Percentiles rank a stretch among this genome's conserved stretches.
Conservation (phyloP, 2,113 vertebrate species). For the Montifringilla adamsi region DNA sequence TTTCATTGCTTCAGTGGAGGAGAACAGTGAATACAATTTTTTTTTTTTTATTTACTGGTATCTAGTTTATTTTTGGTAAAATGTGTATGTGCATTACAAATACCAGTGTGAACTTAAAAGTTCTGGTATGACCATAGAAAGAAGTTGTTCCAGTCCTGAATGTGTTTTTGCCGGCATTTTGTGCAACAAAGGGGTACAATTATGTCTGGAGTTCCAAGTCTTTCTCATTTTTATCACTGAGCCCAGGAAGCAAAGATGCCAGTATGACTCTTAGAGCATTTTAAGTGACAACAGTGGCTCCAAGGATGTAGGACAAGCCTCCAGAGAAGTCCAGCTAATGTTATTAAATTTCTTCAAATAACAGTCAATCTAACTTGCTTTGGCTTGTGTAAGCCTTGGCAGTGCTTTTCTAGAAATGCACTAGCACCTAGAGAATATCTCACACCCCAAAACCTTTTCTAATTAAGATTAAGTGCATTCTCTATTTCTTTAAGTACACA, state of each 20-base stretch:
- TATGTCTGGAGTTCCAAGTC: neutral
- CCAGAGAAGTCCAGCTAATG: neutral
- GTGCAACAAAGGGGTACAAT: neutral
- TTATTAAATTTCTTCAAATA: neutral
- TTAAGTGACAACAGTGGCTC: neutral
- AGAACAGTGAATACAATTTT: neutral
- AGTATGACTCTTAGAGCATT: neutral
- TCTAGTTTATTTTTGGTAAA: neutral
- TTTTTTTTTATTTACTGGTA: neutral
- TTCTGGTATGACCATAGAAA: neutral
- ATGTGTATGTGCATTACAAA: neutral
- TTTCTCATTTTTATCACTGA: neutral
- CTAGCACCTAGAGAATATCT: neutral
- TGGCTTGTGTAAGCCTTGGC: neutral
- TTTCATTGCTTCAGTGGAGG: neutral
- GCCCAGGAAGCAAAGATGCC: neutral
- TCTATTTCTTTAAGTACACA: neutral
- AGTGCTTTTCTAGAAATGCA: neutral
- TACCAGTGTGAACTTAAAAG: neutral
- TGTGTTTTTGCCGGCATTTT: neutral
- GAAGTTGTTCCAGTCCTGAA: neutral
- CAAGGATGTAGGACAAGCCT: neutral
- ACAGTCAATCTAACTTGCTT: neutral
- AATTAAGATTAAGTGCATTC: neutral
- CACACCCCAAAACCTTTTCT: neutral